Base-by-base conservation (phyloP, 2,113 vertebrate species). In the Spea bombifrons region DNA sequence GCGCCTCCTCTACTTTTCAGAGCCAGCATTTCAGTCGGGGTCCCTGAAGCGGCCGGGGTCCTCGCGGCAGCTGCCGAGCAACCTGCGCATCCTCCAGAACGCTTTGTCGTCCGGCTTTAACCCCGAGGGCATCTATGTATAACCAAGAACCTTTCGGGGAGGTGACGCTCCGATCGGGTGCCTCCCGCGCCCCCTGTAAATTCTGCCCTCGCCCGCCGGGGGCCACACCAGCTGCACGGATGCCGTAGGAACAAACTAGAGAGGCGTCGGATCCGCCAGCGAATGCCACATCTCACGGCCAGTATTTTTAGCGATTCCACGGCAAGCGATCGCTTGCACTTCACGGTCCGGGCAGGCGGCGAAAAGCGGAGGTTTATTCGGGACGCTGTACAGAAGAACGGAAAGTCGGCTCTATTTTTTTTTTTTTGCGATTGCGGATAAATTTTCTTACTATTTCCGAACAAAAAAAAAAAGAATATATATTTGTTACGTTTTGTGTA, bases 101-200 rank as follows among this genome's bases (percentile, higher is more conserved):
- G 93, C 96, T 3, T 86, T 96, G 73, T 94, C 92, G 0, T 95
- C 96, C 48, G 93, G 94, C 63, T 94, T 98, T 80, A 99, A 99
- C 86, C 97, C 97, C 0, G 97, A 98, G 86, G 97, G 97, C 70
- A 99, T 99, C 87, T 98, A 99, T 10, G 97, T 99, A 87, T 99
- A 90, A 95, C 84, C 17, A 76, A 71, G 81, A 86, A 76, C 83
- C 82, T 84, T 30, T 71, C 82, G 43, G 66, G 66, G 82, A 84
- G 86, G 82, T 84, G 84, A 12, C 55, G 9, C 7, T 59, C 55
- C 15, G 85, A 78, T 17, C 30, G 83, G 85, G 84, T 83, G 57
- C 77, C 78, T 75, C 59, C 78, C 78, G 45, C 75, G 69, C 82
- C 79, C 84, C 53, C 68, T 50, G 16, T 68, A 74, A 66, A 81